These are phyloP conservation scores for Bombus pyrosoma DNA, from an alignment of 1,140 invertebrate genomes.

Conservation along the genomic window DNA sequence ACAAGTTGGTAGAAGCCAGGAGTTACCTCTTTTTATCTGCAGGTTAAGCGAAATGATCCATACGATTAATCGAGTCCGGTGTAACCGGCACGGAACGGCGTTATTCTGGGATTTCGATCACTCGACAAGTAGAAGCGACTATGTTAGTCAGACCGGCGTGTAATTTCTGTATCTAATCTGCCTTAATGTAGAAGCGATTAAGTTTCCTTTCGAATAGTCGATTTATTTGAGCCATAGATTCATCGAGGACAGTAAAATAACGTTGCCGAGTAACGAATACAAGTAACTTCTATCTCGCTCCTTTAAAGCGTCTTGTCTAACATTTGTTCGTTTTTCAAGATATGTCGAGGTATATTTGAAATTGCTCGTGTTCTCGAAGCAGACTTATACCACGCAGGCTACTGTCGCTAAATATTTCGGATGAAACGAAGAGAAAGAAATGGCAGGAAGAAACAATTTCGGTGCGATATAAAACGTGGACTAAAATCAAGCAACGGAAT, in stretches of 20 bases:
- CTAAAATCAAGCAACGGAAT: neutral
- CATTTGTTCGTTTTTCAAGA: neutral
- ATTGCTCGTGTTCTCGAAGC: no score
- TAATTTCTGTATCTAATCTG: constrained; percentile 18
- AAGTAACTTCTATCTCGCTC: neutral
- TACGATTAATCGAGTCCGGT: neutral
- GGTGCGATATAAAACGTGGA: no score
- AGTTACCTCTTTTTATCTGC: no score
- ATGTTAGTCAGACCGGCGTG: neutral
- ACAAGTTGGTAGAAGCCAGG: neutral
- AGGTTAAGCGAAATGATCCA: neutral
- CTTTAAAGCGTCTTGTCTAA: neutral
- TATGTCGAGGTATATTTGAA: no score
- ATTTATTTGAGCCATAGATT: neutral
- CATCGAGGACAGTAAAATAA: neutral
- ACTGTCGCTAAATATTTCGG: no score
- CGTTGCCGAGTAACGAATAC: neutral
- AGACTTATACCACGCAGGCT: no score
- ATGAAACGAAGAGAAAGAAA: neutral
- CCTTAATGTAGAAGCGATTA: neutral
- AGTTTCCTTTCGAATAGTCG: neutral
- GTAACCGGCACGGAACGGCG: no score
- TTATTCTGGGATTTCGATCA: neutral
- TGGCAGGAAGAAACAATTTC: no score
- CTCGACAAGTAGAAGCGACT: neutral